Evolutionary conservation across 1,140 invertebrate species (phyloP).

Genomic region (Rhopalosiphum padi): DNA sequence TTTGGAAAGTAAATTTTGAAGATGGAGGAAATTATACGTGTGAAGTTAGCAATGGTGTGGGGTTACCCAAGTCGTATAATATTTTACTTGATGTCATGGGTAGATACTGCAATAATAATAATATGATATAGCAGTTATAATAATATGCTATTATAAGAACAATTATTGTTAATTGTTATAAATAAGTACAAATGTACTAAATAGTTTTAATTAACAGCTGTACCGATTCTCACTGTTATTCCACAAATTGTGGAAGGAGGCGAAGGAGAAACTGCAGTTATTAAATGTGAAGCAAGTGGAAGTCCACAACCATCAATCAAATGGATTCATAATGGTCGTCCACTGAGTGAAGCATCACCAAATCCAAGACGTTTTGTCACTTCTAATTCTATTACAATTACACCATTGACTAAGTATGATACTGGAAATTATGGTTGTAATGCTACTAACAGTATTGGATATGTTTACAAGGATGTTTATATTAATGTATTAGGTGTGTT

Average conservation of each 20-base stretch:
- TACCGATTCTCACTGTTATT: conserved; percentile 91
- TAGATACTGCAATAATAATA: conserved; percentile 66
- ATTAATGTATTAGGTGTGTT: conserved; percentile 88
- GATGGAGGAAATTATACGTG: conserved; percentile 90
- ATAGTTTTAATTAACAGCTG: conserved; percentile 67
- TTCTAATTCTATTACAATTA: conserved; percentile 81
- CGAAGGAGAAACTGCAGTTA: conserved; percentile 87
- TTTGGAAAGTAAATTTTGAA: conserved; percentile 82
- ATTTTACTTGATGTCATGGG: conserved; percentile 81
- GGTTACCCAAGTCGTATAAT: conserved; percentile 81
- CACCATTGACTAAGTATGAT: conserved; percentile 85
- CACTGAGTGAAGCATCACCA: conserved; percentile 76
- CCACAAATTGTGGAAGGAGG: conserved; percentile 87
- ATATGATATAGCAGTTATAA: neutral
- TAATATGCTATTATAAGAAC: neutral
- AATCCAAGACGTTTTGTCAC: conserved; percentile 76
- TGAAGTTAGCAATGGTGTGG: conserved; percentile 89
- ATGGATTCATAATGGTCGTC: conserved; percentile 97
- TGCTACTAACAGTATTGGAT: conserved; percentile 95
- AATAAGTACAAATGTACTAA: neutral
- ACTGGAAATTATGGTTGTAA: conserved; percentile 99
- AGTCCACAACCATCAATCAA: conserved; percentile 88
- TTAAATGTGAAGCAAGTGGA: conserved; percentile 87
- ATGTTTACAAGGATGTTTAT: conserved; percentile 97
- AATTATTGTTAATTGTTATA: neutral